phyloP scores from a whole-genome alignment of 2,797 vertebrate genomes.

The Streptopelia turtur region DNA sequence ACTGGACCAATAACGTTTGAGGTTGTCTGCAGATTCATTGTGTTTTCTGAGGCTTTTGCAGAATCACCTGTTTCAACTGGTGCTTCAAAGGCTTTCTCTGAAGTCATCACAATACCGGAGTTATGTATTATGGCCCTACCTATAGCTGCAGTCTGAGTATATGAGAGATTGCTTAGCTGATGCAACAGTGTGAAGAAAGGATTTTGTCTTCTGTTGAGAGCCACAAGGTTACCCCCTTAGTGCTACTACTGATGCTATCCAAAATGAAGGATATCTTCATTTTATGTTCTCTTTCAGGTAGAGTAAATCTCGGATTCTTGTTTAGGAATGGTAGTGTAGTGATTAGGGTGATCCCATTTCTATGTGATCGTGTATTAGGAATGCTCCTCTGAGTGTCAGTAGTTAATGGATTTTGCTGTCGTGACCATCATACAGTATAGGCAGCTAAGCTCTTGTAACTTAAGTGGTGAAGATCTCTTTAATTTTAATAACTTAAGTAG shows the following conservation, averaged over 20 bases:
- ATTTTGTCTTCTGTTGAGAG: background rate
- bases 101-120: background rate
- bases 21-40: background rate
- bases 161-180: background rate
- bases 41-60: background rate
- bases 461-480: background rate
- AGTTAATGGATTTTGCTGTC: background rate
- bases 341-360: background rate
- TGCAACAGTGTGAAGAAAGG: background rate
- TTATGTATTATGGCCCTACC: background rate
- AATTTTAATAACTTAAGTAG: background rate
- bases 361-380: background rate
- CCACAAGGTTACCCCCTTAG: background rate
- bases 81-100: background rate
- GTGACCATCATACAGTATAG: background rate
- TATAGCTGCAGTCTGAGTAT: background rate
- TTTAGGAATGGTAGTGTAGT: background rate
- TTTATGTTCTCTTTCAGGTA: background rate
- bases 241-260: background rate
- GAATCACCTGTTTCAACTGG: background rate
- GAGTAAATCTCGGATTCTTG: background rate
- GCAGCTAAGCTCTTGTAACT: background rate
- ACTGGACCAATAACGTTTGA: background rate
- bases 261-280: background rate
- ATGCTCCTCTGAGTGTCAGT: background rate